These are phyloP conservation scores for Rutilus rutilus DNA, from an alignment of 2,113 vertebrate species.

Conservation along the genomic window DNA sequence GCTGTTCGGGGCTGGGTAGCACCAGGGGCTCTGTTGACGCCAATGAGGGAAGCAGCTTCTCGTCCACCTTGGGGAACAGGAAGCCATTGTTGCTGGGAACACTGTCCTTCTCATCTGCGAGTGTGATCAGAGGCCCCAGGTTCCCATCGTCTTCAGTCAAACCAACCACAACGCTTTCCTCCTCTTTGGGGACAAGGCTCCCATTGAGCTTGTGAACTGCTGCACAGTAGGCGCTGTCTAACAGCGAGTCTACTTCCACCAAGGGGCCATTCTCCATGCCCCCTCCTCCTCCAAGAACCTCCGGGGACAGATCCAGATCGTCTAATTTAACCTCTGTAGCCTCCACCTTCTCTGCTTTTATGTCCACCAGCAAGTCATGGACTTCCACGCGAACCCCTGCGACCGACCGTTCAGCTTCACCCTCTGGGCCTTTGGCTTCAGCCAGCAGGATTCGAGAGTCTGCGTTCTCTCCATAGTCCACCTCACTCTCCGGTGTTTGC, in stretches of 20 bases:
- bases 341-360: slow-evolving; percentile 99
- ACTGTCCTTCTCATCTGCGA: slow-evolving; percentile 97
- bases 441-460: slow-evolving; percentile 89
- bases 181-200: slow-evolving; percentile 85
- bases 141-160: slow-evolving; percentile 83
- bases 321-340: slow-evolving; percentile 98
- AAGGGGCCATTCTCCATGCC: slow-evolving; percentile 90
- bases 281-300: slow-evolving; percentile 86
- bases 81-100: slow-evolving; percentile 89
- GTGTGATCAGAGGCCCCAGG: slow-evolving; percentile 92
- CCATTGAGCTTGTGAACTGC: slow-evolving; percentile 94
- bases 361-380: slow-evolving; percentile 91
- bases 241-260: slow-evolving; percentile 92
- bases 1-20: slow-evolving; percentile 83
- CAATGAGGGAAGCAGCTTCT: slow-evolving; percentile 93
- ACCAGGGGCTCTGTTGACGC: slow-evolving; percentile 86
- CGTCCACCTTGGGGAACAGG: slow-evolving; percentile 95
- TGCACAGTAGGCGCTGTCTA: slow-evolving; percentile 95
- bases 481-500: slow-evolving; percentile 97
- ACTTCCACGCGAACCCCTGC: slow-evolving; percentile 92
- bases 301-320: slow-evolving; percentile 95
- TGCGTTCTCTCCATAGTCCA: slow-evolving; percentile 87
- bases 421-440: slow-evolving; percentile 87
- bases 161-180: slow-evolving; percentile 70
- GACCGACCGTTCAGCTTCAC: slow-evolving; percentile 70